Conservation (phyloP, 2,797 vertebrate species). For the Myotis myotis region DNA sequence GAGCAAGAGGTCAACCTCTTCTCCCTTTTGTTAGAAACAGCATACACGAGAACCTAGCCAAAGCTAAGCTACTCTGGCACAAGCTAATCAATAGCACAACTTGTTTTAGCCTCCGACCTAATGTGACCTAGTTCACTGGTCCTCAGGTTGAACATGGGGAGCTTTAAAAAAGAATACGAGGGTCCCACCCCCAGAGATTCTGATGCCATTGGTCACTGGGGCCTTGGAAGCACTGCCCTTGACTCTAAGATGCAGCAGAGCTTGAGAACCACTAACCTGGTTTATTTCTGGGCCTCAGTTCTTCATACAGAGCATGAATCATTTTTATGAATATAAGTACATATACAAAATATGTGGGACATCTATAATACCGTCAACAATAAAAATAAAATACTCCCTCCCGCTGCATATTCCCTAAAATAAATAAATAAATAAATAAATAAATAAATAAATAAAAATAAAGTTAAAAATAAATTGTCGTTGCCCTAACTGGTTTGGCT, state of each 20-base stretch:
- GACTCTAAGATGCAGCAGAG: neutral
- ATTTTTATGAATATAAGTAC: neutral
- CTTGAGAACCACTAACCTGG: neutral
- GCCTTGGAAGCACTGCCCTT: neutral
- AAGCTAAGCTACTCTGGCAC: neutral
- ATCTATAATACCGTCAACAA: neutral
- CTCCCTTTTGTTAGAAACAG: neutral
- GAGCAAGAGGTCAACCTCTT: neutral
- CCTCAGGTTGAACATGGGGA: neutral
- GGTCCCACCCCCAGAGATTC: neutral
- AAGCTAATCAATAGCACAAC: neutral
- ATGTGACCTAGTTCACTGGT: neutral
- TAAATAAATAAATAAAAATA: no score
- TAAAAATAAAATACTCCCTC: neutral
- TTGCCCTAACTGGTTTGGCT: no score
- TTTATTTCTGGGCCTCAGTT: neutral
- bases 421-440: no score
- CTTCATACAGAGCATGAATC: neutral
- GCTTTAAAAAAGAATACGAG: neutral
- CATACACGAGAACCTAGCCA: neutral
- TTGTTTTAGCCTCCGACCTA: neutral
- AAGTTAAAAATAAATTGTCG: no score
- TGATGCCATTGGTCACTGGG: neutral
- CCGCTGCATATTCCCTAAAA: no score
- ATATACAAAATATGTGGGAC: neutral